A percentile compares a stretch with the other conserved stretches of the same genome.
Conservation (phyloP, 1,140 invertebrate species). For the Drosophila ananassae region DNA sequence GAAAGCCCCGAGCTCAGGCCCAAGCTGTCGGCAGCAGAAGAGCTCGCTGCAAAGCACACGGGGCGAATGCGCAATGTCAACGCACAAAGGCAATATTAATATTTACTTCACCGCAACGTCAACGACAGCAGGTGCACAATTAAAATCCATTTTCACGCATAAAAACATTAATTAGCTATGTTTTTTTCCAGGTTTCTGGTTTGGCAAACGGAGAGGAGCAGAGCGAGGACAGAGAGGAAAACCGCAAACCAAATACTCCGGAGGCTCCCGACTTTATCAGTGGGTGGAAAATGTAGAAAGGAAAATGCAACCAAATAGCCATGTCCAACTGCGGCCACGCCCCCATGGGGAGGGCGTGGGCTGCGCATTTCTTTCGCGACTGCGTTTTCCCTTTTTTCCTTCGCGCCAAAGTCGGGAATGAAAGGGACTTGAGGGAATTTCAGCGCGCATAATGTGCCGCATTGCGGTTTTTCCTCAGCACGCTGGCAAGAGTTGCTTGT, state of each 20-base stretch:
- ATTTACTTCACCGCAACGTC: constrained; percentile 46
- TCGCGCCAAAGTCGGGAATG: constrained; percentile 38
- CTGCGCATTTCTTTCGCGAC: constrained; percentile 68
- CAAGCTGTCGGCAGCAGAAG: constrained; percentile 33
- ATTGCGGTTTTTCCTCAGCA: constrained; percentile 76
- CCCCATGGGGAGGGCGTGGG: constrained; percentile 23
- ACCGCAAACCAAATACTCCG: constrained; percentile 35
- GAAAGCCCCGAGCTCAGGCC: constrained; percentile 2
- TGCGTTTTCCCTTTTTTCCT: constrained; percentile 56
- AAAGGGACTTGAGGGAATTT: constrained; percentile 78
- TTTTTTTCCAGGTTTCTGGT: constrained; percentile 14
- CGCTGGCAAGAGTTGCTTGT: constrained; percentile 59
- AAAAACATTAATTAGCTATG: constrained; percentile 73
- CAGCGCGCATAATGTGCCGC: constrained; percentile 79
- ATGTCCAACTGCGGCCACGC: constrained; percentile 37
- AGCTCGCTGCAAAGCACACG: constrained; percentile 2
- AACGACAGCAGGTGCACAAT: constrained; percentile 45
- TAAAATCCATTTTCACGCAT: constrained; percentile 59
- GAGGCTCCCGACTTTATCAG: constrained; percentile 43
- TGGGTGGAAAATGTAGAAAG: constrained; percentile 10
- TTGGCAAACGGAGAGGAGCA: constrained; percentile 9
- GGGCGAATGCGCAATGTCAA: constrained; percentile 56
- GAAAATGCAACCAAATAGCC: constrained; percentile 42
- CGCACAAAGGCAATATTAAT: constrained; percentile 37
- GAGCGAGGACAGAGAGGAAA: too few relatives aligned